These are phyloP conservation scores for Spongilla lacustris DNA, from an alignment of 37 sponge, comb jelly and placozoan genomes.

Conservation along the genomic window DNA sequence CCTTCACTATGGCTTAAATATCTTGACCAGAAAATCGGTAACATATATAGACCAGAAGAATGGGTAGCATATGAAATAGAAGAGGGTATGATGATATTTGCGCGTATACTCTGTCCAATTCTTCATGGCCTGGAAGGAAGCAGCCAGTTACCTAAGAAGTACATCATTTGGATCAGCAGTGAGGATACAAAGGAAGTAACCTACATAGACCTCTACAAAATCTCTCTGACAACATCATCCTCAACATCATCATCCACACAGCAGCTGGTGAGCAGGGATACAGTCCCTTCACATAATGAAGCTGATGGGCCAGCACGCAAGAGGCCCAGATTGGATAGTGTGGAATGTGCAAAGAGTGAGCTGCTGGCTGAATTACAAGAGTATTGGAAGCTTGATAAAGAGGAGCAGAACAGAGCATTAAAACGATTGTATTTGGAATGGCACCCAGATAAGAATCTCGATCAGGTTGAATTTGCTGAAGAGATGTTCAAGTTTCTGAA, in stretches of 20 bases:
- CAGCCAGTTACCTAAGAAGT: background rate
- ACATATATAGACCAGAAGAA: slow-evolving; percentile 55
- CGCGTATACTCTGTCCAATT: background rate
- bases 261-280: background rate
- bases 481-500: slow-evolving; percentile 45
- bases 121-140: background rate
- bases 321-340: background rate
- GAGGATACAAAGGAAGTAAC: background rate
- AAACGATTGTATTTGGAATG: slow-evolving; percentile 44
- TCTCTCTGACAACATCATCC: background rate
- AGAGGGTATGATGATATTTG: background rate
- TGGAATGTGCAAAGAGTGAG: background rate
- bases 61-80: slow-evolving; percentile 49
- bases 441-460: slow-evolving; percentile 68
- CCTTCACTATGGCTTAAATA: slow-evolving; percentile 29
- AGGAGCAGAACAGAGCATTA: slow-evolving; percentile 39
- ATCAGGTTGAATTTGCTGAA: slow-evolving; percentile 18
- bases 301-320: background rate
- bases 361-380: background rate
- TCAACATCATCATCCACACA: no score
- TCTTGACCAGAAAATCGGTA: slow-evolving; percentile 40
- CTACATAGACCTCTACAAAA: background rate
- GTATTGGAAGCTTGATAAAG: slow-evolving; percentile 30
- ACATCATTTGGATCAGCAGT: background rate
- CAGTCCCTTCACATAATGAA: background rate